phyloP scores from a whole-genome alignment of 2,113 vertebrate genomes.

The Puntigrus tetrazona region DNA sequence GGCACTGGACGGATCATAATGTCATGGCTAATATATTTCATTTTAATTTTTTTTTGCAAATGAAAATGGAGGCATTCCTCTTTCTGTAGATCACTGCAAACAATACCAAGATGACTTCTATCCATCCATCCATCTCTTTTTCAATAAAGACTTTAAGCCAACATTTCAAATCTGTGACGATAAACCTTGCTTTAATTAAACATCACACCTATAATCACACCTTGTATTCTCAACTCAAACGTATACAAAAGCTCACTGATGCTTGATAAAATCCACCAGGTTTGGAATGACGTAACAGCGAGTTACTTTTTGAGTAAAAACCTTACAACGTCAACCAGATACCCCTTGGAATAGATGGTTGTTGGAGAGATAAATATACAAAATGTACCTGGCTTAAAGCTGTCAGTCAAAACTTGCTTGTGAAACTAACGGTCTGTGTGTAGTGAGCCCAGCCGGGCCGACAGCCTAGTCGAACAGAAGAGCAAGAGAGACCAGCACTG shows the following conservation, averaged over 20 bases:
- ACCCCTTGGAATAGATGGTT: background rate
- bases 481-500: background rate
- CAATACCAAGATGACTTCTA: background rate
- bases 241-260: background rate
- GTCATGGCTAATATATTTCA: background rate
- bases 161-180: background rate
- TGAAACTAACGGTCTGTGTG: background rate
- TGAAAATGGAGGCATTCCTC: background rate
- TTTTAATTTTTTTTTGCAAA: background rate
- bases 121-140: accelerated
- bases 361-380: background rate
- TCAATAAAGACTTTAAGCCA: background rate
- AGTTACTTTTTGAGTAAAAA: background rate
- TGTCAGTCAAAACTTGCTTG: background rate
- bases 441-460: background rate
- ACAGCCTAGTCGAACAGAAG: background rate
- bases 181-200: background rate
- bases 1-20: background rate
- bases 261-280: background rate
- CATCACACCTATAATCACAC: background rate
- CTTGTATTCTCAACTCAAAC: background rate
- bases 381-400: background rate
- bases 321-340: background rate
- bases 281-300: background rate
- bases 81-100: background rate